phyloP scores from a whole-genome alignment of 2,113 vertebrate species.

The zebrafish (Danio rerio) region GRCz12tu NC_133179.1:73301501-73302000 shows the following conservation, averaged over 20 bases:
- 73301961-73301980: no score
- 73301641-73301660: slow-evolving; percentile 52
- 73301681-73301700: slow-evolving; percentile 24
- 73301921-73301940: neutral
- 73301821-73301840: neutral
- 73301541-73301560: slow-evolving; percentile 13
- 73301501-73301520: neutral
- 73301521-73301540: neutral
- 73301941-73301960: neutral
- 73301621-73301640: slow-evolving; percentile 45
- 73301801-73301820: neutral
- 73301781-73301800: neutral
- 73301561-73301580: slow-evolving; percentile 22
- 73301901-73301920: neutral
- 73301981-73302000: no score
- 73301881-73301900: neutral
- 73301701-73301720: slow-evolving; percentile 52
- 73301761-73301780: neutral
- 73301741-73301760: neutral
- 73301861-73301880: neutral
- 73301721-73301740: slow-evolving; percentile 37
- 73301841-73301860: no score
- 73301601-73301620: slow-evolving; percentile 56
- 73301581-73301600: slow-evolving; percentile 32
- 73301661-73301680: slow-evolving; percentile 34